Percentiles rank a stretch among this genome's conserved stretches.
Evolutionary conservation across 2,113 vertebrate genomes (phyloP).

Genomic region (Oostethus manadensis): DNA sequence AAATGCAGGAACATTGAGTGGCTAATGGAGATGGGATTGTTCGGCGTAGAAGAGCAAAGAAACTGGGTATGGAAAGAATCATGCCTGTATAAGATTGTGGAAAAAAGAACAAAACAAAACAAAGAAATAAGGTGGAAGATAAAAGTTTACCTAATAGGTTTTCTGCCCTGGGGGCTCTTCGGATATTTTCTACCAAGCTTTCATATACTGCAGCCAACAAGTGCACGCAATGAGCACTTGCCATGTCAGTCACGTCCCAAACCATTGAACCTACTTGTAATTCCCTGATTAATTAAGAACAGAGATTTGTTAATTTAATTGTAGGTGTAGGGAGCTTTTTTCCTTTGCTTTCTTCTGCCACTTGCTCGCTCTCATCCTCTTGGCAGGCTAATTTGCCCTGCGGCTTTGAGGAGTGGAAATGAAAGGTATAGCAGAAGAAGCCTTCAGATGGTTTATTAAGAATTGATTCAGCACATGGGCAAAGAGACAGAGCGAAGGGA

Average conservation of each 20-base stretch:
- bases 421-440: constrained; percentile 58
- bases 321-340: constrained; percentile 40
- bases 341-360: constrained; percentile 41
- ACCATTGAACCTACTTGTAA: constrained; percentile 32
- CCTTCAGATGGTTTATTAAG: constrained; percentile 53
- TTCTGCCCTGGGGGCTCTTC: constrained; percentile 39
- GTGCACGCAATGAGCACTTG: constrained; percentile 37
- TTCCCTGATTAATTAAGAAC: constrained; percentile 61
- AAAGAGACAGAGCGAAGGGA: constrained; percentile 41
- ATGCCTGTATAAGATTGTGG: constrained; percentile 27
- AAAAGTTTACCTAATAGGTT: constrained; percentile 18
- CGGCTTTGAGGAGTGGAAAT: constrained; percentile 58
- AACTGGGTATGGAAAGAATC: constrained; percentile 18
- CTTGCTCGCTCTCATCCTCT: constrained; percentile 51
- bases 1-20: not conserved
- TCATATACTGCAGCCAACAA: constrained; percentile 52
- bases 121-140: constrained; percentile 28
- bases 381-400: constrained; percentile 50
- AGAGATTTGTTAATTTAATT: constrained; percentile 65
- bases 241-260: constrained; percentile 51
- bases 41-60: constrained; percentile 5
- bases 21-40: constrained; percentile 15
- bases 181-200: constrained; percentile 38
- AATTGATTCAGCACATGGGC: constrained; percentile 65
- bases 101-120: constrained; percentile 37